A percentile compares a stretch with the other conserved stretches of the same genome.
Conservation (phyloP, 2,113 vertebrate genomes). For the Fulica atra region DNA sequence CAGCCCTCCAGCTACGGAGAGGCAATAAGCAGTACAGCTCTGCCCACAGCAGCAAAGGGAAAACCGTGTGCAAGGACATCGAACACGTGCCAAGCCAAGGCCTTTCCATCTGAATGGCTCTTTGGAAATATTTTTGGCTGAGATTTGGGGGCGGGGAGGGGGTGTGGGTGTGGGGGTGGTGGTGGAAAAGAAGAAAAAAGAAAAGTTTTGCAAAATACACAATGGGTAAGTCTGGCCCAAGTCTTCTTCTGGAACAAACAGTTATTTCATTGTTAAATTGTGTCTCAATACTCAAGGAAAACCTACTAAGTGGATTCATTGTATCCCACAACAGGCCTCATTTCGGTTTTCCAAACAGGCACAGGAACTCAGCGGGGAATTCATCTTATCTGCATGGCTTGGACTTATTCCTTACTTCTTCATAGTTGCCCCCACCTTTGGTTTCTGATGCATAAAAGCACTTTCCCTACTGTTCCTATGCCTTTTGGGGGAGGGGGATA, state of each 20-base stretch:
- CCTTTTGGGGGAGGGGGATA: background rate
- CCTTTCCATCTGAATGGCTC: constrained; percentile 50
- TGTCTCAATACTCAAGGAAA: constrained; percentile 41
- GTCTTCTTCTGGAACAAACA: constrained; percentile 36
- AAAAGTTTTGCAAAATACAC: constrained; percentile 9
- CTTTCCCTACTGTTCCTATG: background rate
- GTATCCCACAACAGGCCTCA: background rate
- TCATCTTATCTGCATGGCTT: background rate
- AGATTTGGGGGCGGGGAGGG: background rate
- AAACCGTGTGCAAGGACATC: background rate
- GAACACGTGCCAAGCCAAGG: constrained; percentile 31
- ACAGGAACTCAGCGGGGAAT: background rate
- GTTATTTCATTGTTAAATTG: constrained; percentile 60
- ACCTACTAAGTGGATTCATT: constrained; percentile 35
- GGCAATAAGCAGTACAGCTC: background rate
- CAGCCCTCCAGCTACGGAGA: background rate
- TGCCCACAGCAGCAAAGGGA: background rate
- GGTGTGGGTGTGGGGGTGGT: no score
- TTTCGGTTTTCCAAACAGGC: background rate
- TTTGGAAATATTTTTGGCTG: constrained; percentile 61
- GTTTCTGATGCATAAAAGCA: background rate
- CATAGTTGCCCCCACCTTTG: background rate
- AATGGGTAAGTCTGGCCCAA: background rate
- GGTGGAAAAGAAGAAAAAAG: background rate
- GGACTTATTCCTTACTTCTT: background rate